phyloP scores from a whole-genome alignment of 1,140 invertebrate species.

The Euura lappo region DNA sequence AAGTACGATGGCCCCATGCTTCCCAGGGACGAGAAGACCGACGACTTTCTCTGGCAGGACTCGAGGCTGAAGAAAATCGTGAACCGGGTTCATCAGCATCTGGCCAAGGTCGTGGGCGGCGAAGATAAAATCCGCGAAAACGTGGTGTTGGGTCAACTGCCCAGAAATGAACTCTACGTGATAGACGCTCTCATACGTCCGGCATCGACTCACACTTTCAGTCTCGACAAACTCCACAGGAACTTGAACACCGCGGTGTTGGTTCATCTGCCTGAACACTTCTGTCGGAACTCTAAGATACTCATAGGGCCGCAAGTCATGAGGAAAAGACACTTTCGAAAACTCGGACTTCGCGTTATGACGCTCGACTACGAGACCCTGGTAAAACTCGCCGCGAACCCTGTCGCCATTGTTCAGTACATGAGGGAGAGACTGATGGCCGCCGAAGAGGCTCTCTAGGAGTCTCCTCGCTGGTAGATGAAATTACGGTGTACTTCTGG shows the following conservation, averaged over 20 bases:
- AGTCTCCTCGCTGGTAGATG: neutral
- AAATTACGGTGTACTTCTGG: no score
- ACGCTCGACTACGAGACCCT: conserved; percentile 65
- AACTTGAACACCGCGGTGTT: conserved; percentile 64
- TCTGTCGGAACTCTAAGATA: conserved; percentile 59
- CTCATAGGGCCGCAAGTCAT: conserved; percentile 70
- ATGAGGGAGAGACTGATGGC: conserved; percentile 48
- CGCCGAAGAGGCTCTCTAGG: conserved; percentile 36
- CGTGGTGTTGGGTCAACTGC: conserved; percentile 63
- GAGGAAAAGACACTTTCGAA: conserved; percentile 66
- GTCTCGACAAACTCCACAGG: conserved; percentile 42
- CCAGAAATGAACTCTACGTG: conserved; percentile 66
- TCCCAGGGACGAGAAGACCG: conserved; percentile 58
- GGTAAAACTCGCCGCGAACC: conserved; percentile 53
- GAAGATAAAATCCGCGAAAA: conserved; percentile 56
- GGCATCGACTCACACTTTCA: conserved; percentile 56
- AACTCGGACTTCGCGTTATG: conserved; percentile 70
- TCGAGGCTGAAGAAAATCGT: conserved; percentile 61
- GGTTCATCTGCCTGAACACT: conserved; percentile 72
- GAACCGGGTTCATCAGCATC: conserved; percentile 55
- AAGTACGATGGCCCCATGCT: conserved; percentile 67
- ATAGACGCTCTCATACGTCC: conserved; percentile 69
- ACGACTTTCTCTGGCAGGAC: conserved; percentile 55
- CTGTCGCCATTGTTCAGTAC: conserved; percentile 53
- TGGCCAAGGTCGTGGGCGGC: conserved; percentile 56